These are phyloP conservation scores for Marisa cornuarietis DNA, from an alignment of 1,140 invertebrate species.

Conservation along the genomic window DNA sequence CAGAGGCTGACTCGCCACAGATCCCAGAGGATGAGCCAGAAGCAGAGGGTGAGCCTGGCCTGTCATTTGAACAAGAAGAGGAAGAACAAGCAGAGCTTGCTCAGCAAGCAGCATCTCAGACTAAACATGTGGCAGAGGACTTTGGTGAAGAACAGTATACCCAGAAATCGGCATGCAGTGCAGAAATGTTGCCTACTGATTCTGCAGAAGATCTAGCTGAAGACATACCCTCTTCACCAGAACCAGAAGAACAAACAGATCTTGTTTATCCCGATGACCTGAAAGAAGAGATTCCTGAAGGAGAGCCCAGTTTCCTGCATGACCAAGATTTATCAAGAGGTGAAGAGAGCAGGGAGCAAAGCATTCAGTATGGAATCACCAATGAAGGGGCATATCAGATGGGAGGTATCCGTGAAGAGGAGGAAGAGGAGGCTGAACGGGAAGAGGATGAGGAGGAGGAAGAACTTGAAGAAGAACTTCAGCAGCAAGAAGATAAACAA, in stretches of 20 bases:
- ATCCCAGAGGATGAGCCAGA: too few species aligned
- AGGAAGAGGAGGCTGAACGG: conserved; percentile 37
- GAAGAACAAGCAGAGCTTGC: too few species aligned
- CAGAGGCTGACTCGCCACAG: too few species aligned
- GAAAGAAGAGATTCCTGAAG: conserved; percentile 1
- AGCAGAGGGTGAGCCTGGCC: too few species aligned
- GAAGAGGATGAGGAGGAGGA: conserved; percentile 12
- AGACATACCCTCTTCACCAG: conserved; percentile 30
- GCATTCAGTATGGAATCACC: conserved; percentile 38
- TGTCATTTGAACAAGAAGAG: too few species aligned
- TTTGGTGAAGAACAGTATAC: too few species aligned
- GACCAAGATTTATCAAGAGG: conserved; percentile 12
- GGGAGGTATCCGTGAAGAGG: conserved; percentile 50
- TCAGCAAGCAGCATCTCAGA: too few species aligned
- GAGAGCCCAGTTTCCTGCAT: conserved; percentile 23
- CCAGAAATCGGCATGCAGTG: too few species aligned
- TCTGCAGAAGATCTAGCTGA: conserved; percentile 22
- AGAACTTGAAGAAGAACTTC: not conserved
- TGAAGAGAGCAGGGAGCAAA: conserved; percentile 29
- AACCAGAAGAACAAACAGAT: conserved; percentile 26
- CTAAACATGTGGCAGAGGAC: too few species aligned
- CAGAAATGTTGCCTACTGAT: not conserved
- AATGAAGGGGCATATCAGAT: conserved; percentile 24
- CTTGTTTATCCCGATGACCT: not conserved
- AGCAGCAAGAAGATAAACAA: not conserved